These are phyloP conservation scores for Propsilocerus akamusi DNA, from an alignment of 1,140 invertebrate species.

Conservation along the genomic window DNA sequence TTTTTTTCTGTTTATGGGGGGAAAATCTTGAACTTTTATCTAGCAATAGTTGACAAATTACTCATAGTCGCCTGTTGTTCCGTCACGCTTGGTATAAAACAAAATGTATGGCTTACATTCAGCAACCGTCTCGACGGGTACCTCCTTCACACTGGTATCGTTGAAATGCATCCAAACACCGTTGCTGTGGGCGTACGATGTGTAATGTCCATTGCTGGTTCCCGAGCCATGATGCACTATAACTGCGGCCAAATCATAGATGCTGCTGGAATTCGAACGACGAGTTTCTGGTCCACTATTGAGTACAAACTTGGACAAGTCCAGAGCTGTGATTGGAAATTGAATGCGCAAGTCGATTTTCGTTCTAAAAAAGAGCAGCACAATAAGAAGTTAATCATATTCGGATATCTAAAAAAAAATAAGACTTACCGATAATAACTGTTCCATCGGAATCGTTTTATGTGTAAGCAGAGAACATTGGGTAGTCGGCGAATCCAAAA, in stretches of 20 bases:
- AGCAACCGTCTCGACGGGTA: conserved; percentile 45
- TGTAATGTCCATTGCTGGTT: conserved; percentile 54
- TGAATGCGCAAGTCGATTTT: conserved; percentile 65
- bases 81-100: conserved; percentile 60
- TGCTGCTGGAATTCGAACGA: conserved; percentile 35
- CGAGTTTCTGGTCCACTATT: conserved; percentile 47
- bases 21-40: too few relatives aligned
- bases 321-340: conserved; percentile 55
- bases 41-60: too few relatives aligned
- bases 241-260: conserved; percentile 69
- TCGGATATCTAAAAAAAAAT: conserved; percentile 42
- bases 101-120: conserved; percentile 73
- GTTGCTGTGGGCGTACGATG: conserved; percentile 65
- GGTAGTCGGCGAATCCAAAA: conserved; percentile 68
- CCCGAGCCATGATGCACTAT: conserved; percentile 74
- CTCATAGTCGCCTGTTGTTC: too few relatives aligned
- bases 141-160: conserved; percentile 64
- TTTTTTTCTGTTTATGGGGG: too few relatives aligned
- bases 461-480: conserved; percentile 69
- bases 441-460: conserved; percentile 73
- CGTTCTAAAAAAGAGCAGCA: conserved; percentile 23
- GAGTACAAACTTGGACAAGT: conserved; percentile 64
- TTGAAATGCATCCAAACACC: conserved; percentile 76
- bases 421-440: neutral
- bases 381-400: neutral